Percentiles rank a stretch among this genome's conserved stretches.
Evolutionary conservation across 2,113 vertebrate species (phyloP).

Genomic region (Sminthopsis crassicaudata): DNA sequence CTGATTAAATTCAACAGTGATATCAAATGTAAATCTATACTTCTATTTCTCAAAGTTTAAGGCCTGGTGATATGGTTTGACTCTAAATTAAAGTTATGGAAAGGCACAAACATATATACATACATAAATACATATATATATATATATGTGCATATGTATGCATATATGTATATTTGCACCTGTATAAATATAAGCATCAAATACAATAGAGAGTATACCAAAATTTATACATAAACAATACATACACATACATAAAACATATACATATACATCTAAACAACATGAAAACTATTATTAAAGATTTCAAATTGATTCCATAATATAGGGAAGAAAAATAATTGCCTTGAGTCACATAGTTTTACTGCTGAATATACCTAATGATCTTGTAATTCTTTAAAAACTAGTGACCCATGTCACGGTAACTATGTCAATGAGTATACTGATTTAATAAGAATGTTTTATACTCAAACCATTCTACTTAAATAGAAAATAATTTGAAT

Average conservation of each 20-base stretch:
- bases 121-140: too few relatives aligned
- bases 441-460: constrained; percentile 2
- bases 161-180: too few relatives aligned
- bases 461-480: background rate
- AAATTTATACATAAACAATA: background rate
- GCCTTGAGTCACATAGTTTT: background rate
- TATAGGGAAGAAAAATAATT: background rate
- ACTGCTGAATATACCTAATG: background rate
- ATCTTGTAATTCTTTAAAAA: background rate
- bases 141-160: too few relatives aligned
- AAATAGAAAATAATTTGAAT: background rate
- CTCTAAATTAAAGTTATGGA: background rate
- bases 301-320: background rate
- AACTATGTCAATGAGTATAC: background rate
- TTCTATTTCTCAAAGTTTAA: background rate
- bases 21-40: background rate
- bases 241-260: background rate
- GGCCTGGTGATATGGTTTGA: background rate
- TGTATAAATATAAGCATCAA: background rate
- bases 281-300: background rate
- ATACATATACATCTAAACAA: background rate
- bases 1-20: background rate
- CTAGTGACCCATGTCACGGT: background rate
- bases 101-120: background rate
- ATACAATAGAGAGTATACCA: background rate